Evolutionary conservation across 2,888 invertebrate genomes (phyloP).

Genomic region (Polyploca ridens): DNA sequence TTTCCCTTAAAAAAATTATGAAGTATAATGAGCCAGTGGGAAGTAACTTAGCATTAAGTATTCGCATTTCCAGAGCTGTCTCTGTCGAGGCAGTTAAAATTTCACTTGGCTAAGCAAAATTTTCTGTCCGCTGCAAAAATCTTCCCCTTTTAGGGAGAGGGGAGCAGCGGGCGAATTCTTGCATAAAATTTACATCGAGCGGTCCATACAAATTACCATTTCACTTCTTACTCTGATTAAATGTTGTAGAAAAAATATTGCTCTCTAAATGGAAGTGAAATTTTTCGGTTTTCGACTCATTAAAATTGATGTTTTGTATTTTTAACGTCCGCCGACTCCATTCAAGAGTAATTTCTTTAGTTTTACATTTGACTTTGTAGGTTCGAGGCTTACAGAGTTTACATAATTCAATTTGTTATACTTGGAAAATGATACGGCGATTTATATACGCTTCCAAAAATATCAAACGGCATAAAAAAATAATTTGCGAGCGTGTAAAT

Average conservation of each 20-base stretch:
- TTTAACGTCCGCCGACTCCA: conserved; percentile 37
- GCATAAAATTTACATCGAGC: conserved; percentile 84
- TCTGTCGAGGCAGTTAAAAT: conserved; percentile 83
- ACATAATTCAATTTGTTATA: conserved; percentile 49
- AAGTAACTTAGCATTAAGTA: conserved; percentile 83
- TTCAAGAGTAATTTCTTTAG: conserved; percentile 54
- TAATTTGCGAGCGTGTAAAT: conserved; percentile 36
- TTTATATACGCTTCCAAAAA: conserved; percentile 26
- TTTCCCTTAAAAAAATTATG: conserved; percentile 73
- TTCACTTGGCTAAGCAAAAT: conserved; percentile 84
- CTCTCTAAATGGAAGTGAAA: conserved; percentile 81
- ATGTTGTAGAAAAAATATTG: conserved; percentile 85
- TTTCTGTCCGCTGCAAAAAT: conserved; percentile 83
- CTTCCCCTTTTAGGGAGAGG: conserved; percentile 78
- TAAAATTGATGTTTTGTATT: conserved; percentile 80
- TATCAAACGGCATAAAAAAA: conserved; percentile 28
- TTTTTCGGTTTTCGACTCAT: conserved; percentile 81
- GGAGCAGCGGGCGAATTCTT: conserved; percentile 79
- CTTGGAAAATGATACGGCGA: conserved; percentile 35
- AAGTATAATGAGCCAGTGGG: conserved; percentile 82
- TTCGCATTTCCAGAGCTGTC: conserved; percentile 81
- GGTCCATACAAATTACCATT: conserved; percentile 85
- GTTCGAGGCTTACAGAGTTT: conserved; percentile 36
- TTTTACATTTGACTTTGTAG: conserved; percentile 51
- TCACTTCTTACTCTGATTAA: conserved; percentile 84